Evolutionary conservation across 2,888 invertebrate species (phyloP).

Genomic region (Stenichneumon culpator): DNA sequence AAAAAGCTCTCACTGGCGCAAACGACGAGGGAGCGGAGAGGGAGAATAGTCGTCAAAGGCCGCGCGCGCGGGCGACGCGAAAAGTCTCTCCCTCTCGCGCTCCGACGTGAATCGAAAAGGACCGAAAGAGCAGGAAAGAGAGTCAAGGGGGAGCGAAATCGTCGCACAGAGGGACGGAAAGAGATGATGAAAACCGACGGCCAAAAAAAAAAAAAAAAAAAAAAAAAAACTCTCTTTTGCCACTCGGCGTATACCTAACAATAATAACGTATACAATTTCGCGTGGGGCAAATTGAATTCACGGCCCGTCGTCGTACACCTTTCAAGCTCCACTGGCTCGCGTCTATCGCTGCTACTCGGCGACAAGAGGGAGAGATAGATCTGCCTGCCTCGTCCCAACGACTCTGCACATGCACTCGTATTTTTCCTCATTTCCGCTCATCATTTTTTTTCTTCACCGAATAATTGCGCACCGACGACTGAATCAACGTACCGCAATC

Average conservation of each 20-base stretch:
- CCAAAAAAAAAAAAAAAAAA: constrained; percentile 11
- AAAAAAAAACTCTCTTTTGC: not conserved
- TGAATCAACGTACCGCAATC: constrained; percentile 38
- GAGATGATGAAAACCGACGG: constrained; percentile 38
- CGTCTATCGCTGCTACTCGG: constrained; percentile 22
- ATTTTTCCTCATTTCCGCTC: not conserved
- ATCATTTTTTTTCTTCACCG: constrained; percentile 23
- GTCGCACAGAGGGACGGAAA: constrained; percentile 20
- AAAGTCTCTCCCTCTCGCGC: constrained; percentile 40
- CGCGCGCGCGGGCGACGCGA: constrained; percentile 33
- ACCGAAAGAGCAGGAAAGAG: constrained; percentile 18
- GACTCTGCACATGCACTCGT: constrained; percentile 5
- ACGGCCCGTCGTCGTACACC: constrained; percentile 42
- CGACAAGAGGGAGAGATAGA: constrained; percentile 22
- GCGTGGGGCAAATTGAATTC: constrained; percentile 64
- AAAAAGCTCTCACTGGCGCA: constrained; percentile 45
- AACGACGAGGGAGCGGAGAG: constrained; percentile 8
- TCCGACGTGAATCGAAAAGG: constrained; percentile 58
- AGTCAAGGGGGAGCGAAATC: constrained; percentile 31
- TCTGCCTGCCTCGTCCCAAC: constrained; percentile 19
- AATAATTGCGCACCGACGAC: constrained; percentile 43
- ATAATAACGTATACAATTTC: constrained; percentile 60
- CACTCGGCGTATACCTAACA: constrained; percentile 36
- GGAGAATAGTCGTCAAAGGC: constrained; percentile 58
- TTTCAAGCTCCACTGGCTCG: constrained; percentile 38